These are phyloP conservation scores for Rhinatrema bivittatum DNA, from an alignment of 2,797 vertebrate genomes.

Conservation along the genomic window DNA sequence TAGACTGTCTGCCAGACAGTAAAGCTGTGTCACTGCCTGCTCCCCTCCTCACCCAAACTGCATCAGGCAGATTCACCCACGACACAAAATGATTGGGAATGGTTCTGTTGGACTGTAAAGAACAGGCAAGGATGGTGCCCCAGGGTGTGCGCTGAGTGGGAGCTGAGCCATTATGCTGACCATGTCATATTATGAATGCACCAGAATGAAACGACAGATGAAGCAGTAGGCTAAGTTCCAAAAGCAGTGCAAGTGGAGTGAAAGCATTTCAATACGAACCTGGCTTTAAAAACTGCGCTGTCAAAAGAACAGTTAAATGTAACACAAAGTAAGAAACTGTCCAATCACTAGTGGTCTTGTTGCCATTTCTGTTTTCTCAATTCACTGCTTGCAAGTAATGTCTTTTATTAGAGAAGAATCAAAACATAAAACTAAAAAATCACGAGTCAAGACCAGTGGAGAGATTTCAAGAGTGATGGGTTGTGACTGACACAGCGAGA, in stretches of 20 bases:
- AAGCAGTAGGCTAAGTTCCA: slow-evolving; percentile 97
- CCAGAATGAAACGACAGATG: slow-evolving; percentile 87
- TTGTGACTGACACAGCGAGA: slow-evolving; percentile 63
- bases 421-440: slow-evolving; percentile 77
- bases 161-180: slow-evolving; percentile 75
- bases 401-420: slow-evolving; percentile 69
- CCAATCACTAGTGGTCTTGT: slow-evolving; percentile 85
- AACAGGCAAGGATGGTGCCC: too few relatives aligned
- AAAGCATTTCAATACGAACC: slow-evolving; percentile 99
- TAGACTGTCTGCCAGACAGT: too few relatives aligned
- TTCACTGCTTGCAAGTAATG: slow-evolving; percentile 80
- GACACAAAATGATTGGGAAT: too few relatives aligned
- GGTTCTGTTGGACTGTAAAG: too few relatives aligned
- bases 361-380: slow-evolving; percentile 69
- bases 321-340: slow-evolving; percentile 99
- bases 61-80: too few relatives aligned
- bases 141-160: slow-evolving; percentile 38
- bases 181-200: slow-evolving; percentile 66
- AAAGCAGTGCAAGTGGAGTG: slow-evolving; percentile 99
- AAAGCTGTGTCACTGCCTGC: too few relatives aligned
- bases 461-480: slow-evolving; percentile 74
- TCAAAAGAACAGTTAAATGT: slow-evolving; percentile 99
- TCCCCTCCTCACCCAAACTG: too few relatives aligned
- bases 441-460: slow-evolving; percentile 70
- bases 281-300: slow-evolving; percentile 99